Evolutionary conservation across 2,888 invertebrate genomes (phyloP), one percentile per base, ranked within the genome.

Genomic region (Lithosia quadra): DNA sequence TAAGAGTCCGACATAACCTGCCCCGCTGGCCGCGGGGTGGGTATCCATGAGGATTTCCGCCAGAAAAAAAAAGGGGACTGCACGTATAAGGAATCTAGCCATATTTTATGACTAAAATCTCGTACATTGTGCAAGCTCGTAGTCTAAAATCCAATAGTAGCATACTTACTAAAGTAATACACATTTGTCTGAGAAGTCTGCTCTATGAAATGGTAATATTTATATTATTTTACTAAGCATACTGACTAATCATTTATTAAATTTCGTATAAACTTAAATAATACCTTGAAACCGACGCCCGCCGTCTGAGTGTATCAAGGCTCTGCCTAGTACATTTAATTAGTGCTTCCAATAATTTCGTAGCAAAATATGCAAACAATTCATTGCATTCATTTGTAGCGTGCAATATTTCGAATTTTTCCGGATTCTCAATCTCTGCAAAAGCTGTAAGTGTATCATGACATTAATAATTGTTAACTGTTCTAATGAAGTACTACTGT

Each of bases 311-410:
- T 71, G 95, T 88, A 83, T 98, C 98, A 71, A 98, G 91, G 15
- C 98, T 97, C 59, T 94, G 92, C 85, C 96, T 96, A 0, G 98
- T 97, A 67, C 97, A 96, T 82, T 97, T 97, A 15, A 97, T 97
- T 24, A 98, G 92, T 4, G 97, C 92, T 72, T 97, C 97, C 49
- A 97, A 92, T 73, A 97, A 96, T 90, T 97, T 97, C 65, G 96
- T 96, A 78, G 98, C 97, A 83, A 98, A 98, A 86, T 96, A 97
- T 0, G 97, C 96, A 86, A 97, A 98, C 63, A 98, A 92, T 85
- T 98, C 98, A 86, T 97, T 97, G 81, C 97, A 97, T 84, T 98
- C 97, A 63, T 96, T 96, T 59, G 97, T 96, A 5, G 96, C 92
- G 57, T 95, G 95, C 65, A 86, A 82, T 34, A 97, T 85, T 72